phyloP scores from a whole-genome alignment of 2,797 vertebrate genomes.

The Lagorchestes hirsutus region DNA sequence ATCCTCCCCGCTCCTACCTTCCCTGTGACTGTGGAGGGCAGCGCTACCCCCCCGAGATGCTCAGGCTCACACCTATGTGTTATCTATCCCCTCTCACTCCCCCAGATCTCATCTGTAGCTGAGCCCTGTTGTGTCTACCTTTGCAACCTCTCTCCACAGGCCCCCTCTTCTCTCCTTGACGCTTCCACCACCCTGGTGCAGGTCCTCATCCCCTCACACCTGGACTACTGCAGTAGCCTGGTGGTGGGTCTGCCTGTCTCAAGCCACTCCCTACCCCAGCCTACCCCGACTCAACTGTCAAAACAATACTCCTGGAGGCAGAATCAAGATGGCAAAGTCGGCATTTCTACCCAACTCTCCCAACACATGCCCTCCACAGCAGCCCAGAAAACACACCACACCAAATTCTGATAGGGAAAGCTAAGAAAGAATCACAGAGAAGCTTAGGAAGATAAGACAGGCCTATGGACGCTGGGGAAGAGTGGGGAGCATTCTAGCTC shows the following conservation, averaged over 20 bases:
- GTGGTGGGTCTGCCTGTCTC: no score
- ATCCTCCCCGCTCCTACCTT: no score
- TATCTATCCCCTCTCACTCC: no score
- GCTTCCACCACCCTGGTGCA: no score
- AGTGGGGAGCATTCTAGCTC: not conserved
- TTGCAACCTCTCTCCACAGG: not conserved
- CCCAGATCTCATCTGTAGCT: not conserved
- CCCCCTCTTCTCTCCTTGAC: not conserved
- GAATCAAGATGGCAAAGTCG: not conserved
- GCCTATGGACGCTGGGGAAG: not conserved
- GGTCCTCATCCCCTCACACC: not conserved
- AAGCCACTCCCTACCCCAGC: no score
- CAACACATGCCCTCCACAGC: not conserved
- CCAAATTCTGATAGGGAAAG: not conserved
- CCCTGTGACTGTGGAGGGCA: no score
- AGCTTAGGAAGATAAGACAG: not conserved
- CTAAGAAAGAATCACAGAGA: not conserved
- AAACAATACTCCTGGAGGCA: not conserved
- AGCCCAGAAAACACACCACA: not conserved
- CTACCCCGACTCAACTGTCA: not conserved
- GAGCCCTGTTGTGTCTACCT: not conserved
- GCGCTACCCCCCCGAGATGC: no score
- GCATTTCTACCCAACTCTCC: not conserved
- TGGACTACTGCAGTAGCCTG: not conserved
- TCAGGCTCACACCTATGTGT: no score